Evolutionary conservation across 2,888 invertebrate species (phyloP).

Genomic region (Pemphredon lugubris): DNA sequence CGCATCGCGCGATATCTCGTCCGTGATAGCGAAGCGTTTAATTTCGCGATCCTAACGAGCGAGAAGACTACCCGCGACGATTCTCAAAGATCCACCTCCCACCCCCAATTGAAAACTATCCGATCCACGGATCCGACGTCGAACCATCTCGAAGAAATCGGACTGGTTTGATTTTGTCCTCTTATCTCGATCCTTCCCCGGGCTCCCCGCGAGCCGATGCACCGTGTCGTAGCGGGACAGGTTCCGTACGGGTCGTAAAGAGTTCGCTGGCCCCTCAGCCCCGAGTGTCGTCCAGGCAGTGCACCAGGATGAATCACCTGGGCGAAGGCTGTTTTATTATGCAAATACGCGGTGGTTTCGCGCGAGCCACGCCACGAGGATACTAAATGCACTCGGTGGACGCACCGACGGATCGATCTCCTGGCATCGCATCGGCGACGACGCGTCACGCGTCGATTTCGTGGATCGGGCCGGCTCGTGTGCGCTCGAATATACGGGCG

Average conservation of each 20-base stretch:
- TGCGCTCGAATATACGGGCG: constrained; percentile 26
- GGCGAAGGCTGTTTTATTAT: constrained; percentile 75
- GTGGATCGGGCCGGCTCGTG: constrained; percentile 23
- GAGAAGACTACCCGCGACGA: neutral
- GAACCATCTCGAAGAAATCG: constrained; percentile 31
- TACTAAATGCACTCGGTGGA: constrained; percentile 54
- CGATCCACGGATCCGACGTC: too few relatives aligned
- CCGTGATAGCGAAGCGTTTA: too few relatives aligned
- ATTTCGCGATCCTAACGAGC: neutral
- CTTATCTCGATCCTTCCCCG: constrained; percentile 28
- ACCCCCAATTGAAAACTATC: too few relatives aligned
- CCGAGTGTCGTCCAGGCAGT: constrained; percentile 63
- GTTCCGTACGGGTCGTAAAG: constrained; percentile 68
- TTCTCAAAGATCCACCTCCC: neutral
- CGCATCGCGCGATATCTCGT: too few relatives aligned
- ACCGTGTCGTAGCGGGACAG: constrained; percentile 58
- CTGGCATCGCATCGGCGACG: constrained; percentile 6
- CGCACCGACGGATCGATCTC: constrained; percentile 12
- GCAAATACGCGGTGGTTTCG: constrained; percentile 71
- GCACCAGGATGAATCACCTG: constrained; percentile 72
- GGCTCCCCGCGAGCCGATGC: constrained; percentile 23
- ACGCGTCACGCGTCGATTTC: constrained; percentile 32
- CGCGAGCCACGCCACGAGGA: constrained; percentile 53
- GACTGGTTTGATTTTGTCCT: constrained; percentile 43
- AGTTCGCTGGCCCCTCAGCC: constrained; percentile 71